Conservation (phyloP, 2,113 vertebrate genomes). For the Phaethornis superciliosus region DNA sequence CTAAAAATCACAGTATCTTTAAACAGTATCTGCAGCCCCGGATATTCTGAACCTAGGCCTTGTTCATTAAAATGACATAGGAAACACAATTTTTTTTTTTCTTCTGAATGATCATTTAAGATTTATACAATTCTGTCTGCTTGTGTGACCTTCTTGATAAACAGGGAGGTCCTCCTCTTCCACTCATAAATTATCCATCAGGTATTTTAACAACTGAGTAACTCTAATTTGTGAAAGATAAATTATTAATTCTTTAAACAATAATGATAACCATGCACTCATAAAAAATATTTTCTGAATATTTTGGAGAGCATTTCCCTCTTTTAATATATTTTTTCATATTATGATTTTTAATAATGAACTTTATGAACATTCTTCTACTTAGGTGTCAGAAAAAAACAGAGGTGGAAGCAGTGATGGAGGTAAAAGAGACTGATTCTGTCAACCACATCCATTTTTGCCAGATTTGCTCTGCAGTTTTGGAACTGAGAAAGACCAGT, state of each 20-base stretch:
- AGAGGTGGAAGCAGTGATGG: neutral
- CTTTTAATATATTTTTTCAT: neutral
- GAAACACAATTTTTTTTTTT: neutral
- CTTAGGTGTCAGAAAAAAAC: neutral
- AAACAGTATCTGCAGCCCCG: neutral
- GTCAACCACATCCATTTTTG: neutral
- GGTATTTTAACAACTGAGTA: slow-evolving; percentile 9
- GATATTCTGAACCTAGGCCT: neutral
- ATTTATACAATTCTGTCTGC: neutral
- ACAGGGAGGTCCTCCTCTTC: neutral
- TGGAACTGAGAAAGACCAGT: neutral
- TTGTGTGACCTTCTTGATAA: slow-evolving; percentile 7
- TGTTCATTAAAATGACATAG: neutral
- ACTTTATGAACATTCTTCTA: neutral
- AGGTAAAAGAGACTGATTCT: neutral
- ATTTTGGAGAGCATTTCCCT: neutral
- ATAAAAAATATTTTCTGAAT: neutral
- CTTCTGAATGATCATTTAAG: neutral
- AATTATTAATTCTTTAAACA: slow-evolving; percentile 43
- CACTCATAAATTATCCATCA: neutral
- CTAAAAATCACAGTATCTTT: neutral
- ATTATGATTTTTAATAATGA: neutral
- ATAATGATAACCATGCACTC: neutral
- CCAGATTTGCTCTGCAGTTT: neutral
- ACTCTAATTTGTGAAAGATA: slow-evolving; percentile 5